Conservation (phyloP, 2,113 vertebrate genomes). For the Rhineura floridana region DNA sequence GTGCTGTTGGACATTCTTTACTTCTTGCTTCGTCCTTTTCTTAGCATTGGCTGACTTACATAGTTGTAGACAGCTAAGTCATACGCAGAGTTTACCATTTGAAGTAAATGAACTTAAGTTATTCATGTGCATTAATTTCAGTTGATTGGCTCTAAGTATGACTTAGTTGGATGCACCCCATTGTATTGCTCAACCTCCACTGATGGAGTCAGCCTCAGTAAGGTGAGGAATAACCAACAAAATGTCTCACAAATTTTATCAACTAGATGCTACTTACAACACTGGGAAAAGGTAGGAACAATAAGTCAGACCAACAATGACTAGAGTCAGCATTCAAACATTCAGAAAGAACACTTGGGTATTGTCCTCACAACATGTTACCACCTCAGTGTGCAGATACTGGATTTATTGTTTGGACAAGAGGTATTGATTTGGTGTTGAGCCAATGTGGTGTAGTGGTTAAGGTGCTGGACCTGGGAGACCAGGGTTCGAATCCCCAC, state of each 20-base stretch:
- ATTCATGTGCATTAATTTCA: too few species aligned
- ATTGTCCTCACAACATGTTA: background rate
- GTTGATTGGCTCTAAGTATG: too few species aligned
- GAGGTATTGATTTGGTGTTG: background rate
- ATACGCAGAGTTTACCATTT: too few species aligned
- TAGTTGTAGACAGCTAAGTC: too few species aligned
- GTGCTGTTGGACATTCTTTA: background rate
- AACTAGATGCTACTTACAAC: background rate
- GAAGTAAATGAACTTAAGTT: too few species aligned
- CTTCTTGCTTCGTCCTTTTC: background rate
- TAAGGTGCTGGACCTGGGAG: too few species aligned
- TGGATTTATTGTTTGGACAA: background rate
- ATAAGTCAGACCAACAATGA: too few species aligned
- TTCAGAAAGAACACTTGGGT: background rate
- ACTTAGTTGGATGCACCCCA: too few species aligned
- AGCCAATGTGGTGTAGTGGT: too few species aligned
- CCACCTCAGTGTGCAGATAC: background rate
- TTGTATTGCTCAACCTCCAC: background rate
- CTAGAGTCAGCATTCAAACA: too few species aligned
- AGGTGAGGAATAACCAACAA: background rate
- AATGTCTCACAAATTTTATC: background rate
- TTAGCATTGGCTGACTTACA: too few species aligned
- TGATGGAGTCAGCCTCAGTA: background rate
- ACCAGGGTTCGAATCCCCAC: too few species aligned
- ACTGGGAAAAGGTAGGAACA: background rate